Evolutionary conservation across 2,113 vertebrate genomes (phyloP).

Genomic region (Macaca mulatta): DNA sequence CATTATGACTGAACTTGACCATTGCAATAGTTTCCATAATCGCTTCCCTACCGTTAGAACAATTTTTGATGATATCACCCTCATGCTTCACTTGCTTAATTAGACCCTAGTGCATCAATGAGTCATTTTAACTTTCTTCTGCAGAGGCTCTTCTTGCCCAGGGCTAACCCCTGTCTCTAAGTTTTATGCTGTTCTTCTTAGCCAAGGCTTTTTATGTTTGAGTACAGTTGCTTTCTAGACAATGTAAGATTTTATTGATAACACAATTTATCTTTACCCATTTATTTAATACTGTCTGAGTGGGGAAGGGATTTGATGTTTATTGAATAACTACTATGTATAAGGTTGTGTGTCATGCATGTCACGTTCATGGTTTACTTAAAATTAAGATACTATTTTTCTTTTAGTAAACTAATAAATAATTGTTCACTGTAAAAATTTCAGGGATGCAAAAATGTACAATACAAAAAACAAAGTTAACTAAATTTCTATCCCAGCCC

Average conservation of each 20-base stretch:
- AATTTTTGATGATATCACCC: slow-evolving; percentile 79
- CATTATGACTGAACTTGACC: slow-evolving; percentile 79
- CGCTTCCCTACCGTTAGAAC: slow-evolving; percentile 72
- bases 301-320: background rate
- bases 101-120: slow-evolving; percentile 74
- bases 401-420: background rate
- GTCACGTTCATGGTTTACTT: background rate
- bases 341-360: background rate
- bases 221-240: slow-evolving; percentile 40
- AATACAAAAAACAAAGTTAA: background rate
- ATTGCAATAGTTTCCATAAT: slow-evolving; percentile 75
- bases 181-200: slow-evolving; percentile 64
- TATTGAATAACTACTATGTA: background rate
- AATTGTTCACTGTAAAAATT: background rate
- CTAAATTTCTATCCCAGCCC: background rate
- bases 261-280: background rate
- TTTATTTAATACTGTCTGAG: background rate
- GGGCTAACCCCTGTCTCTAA: slow-evolving; percentile 69
- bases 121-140: slow-evolving; percentile 74
- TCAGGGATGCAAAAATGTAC: background rate
- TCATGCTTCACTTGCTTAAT: slow-evolving; percentile 80
- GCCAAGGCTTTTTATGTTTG: background rate
- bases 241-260: slow-evolving; percentile 42
- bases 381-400: background rate
- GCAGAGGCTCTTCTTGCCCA: slow-evolving; percentile 50